Base-by-base conservation (phyloP, 2,888 invertebrate species). In the Spodoptera littoralis region DNA sequence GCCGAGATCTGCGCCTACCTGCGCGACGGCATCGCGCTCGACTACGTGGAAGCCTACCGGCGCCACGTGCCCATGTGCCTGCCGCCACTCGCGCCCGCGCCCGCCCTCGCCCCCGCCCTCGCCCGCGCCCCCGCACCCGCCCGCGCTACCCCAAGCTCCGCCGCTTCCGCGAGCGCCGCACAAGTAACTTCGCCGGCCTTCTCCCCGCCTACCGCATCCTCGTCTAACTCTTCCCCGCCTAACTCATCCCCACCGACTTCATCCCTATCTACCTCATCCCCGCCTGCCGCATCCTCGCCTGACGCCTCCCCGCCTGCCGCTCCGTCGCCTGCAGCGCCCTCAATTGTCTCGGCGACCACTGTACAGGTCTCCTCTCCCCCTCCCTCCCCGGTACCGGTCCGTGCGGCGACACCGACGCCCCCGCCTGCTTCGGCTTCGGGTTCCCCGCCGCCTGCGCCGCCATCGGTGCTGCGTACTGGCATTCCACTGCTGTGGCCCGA, bases 11-110 rank as follows among this genome's bases (percentile, higher is more conserved):
- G 82, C 83, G 84, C 81, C 79, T 90, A 89, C 87, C 88, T 91
- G 82, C 89, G 89, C 81, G 88, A 89, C 89, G 92, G 92, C 84
- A 89, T 93, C 88, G 79, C 80, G 82, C 91, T 92, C 72, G 91
- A 92, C 71, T 92, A 76, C 89, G 92, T 93, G 62, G 86, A 88
- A 49, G 89, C 86, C 62, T 93, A 88, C 89, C 90, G 92, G 51
- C 81, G 78, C 4, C 90, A 92, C 90, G 92, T 92, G 88, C 90
- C 70, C 68, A 78, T 73, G 60, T 70, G 71, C 81, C 53, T 54
- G 43, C 64, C 69, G 42, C 41, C 69, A 42, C 65, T 61, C 43
- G 54, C 49, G 46, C 54, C 50, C 42, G 56, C 68, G 43, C 62
- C 45, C 12, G 50, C 53, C 27, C 65, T 47, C 68, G 50, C 55